phyloP scores from a whole-genome alignment of 2,888 invertebrate species.

The Lasioglossum marginatum region DNA sequence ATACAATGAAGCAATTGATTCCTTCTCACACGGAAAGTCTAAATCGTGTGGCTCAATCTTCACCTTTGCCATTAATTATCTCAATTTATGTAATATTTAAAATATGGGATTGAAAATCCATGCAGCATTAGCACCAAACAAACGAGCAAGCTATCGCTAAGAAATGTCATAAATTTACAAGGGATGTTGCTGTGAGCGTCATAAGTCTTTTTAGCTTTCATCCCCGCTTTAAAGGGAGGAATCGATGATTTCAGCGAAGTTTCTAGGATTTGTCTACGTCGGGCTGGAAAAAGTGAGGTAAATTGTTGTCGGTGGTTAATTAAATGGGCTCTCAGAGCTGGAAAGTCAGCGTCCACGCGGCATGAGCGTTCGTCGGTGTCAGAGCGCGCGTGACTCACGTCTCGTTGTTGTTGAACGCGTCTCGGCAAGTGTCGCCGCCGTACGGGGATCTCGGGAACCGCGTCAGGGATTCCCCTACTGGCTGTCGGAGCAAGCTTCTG shows the following conservation, averaged over 20 bases:
- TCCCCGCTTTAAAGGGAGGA: neutral
- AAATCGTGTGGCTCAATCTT: neutral
- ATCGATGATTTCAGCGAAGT: neutral
- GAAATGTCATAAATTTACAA: neutral
- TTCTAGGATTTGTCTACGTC: neutral
- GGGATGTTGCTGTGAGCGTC: too few species aligned
- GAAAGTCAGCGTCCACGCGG: constrained; percentile 36
- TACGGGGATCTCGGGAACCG: constrained; percentile 82
- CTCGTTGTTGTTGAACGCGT: constrained; percentile 71
- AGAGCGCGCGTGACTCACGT: constrained; percentile 79
- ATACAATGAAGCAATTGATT: neutral
- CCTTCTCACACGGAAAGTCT: neutral
- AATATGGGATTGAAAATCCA: neutral
- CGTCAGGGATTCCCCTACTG: constrained; percentile 76
- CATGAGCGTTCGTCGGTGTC: constrained; percentile 42
- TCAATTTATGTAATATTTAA: neutral
- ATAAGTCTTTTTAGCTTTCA: neutral
- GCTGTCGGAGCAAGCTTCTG: constrained; percentile 42
- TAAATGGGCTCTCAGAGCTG: neutral
- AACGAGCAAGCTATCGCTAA: neutral
- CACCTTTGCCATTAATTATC: neutral
- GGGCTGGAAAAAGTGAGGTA: neutral
- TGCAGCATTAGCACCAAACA: neutral
- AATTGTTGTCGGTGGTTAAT: neutral
- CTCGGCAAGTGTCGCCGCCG: constrained; percentile 81